These are phyloP conservation scores for Meandrina meandrites DNA, from an alignment of 92 coral and sea anemone genomes.

Conservation along the genomic window DNA sequence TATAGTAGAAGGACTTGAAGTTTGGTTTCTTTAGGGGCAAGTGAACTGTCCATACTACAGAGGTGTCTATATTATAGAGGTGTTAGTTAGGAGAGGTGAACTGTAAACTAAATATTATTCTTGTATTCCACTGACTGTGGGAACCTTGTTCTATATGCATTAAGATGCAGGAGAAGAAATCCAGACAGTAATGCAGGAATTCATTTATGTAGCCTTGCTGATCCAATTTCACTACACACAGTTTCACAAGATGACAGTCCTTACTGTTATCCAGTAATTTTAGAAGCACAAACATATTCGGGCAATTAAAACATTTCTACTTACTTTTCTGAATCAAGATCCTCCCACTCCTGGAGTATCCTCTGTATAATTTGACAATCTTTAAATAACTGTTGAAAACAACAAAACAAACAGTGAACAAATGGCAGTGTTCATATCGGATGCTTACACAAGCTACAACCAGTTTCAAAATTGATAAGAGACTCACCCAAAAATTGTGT, in stretches of 20 bases:
- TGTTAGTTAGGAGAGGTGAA: too few relatives aligned
- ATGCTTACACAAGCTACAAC: too few relatives aligned
- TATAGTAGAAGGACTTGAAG: too few relatives aligned
- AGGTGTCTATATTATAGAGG: too few relatives aligned
- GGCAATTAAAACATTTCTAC: not conserved
- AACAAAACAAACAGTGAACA: not conserved
- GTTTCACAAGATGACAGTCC: not conserved
- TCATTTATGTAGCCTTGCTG: not conserved
- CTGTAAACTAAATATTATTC: too few relatives aligned
- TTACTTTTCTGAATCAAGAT: slow-evolving; percentile 76
- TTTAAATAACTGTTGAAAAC: slow-evolving; percentile 77
- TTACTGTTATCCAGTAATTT: not conserved
- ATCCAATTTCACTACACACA: not conserved
- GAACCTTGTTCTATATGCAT: not conserved
- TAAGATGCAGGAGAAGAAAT: not conserved
- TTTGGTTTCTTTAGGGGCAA: too few relatives aligned
- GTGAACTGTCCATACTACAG: too few relatives aligned
- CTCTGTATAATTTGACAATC: slow-evolving; percentile 82
- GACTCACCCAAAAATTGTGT: too few relatives aligned
- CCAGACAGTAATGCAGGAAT: not conserved
- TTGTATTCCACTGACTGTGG: not conserved
- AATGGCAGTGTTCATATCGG: not conserved
- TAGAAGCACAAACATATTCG: not conserved
- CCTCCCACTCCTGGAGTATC: slow-evolving; percentile 88
- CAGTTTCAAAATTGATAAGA: too few relatives aligned